Percentiles rank a stretch among this genome's conserved stretches.
phyloP scores from a whole-genome alignment of 2,113 vertebrate genomes.

The Oreochromis spilurus region DNA sequence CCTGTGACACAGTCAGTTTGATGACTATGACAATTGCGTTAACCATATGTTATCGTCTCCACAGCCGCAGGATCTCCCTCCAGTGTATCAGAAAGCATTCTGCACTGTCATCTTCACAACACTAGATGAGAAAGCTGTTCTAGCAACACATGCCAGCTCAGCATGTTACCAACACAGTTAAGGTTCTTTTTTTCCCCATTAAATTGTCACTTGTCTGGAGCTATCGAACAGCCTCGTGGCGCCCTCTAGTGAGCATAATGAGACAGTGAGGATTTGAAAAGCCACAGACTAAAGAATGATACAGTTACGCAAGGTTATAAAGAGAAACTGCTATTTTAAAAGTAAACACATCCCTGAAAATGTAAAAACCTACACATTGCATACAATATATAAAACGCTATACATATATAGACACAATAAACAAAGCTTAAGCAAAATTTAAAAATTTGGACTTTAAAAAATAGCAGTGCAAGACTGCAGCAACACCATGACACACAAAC shows the following conservation, averaged over 20 bases:
- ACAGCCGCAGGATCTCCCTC: neutral
- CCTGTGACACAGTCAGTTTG: neutral
- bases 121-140: neutral
- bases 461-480: neutral
- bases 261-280: neutral
- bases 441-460: neutral
- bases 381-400: neutral
- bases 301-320: neutral
- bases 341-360: neutral
- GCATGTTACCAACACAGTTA: neutral
- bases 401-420: neutral
- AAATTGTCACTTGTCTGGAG: neutral
- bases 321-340: neutral
- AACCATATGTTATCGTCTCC: neutral
- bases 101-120: neutral
- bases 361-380: neutral
- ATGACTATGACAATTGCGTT: neutral
- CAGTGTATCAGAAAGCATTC: neutral
- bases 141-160: neutral
- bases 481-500: neutral
- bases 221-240: neutral
- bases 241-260: slow-evolving; percentile 55
- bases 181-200: neutral
- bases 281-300: neutral
- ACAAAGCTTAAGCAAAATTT: neutral